Conservation (phyloP, 53 echinoderm and acorn worm species). For the Mesocentrotus franciscanus region DNA sequence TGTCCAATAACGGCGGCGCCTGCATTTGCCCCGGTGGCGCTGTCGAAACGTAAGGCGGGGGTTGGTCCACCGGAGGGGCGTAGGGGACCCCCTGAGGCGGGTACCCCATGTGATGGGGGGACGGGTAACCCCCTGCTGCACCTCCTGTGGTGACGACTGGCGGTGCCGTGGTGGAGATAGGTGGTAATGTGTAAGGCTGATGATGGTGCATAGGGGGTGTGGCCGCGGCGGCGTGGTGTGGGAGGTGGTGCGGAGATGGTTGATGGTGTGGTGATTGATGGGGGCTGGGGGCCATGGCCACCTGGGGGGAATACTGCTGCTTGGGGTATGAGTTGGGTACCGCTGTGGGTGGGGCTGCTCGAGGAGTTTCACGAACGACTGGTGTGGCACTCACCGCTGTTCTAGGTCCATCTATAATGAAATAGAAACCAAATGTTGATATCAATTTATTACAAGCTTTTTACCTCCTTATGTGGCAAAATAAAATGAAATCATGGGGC, state of each 20-base stretch:
- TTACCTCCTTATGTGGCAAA: background rate
- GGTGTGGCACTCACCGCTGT: constrained; percentile 8
- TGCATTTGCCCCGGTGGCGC: constrained; percentile 32
- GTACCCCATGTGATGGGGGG: constrained; percentile 44
- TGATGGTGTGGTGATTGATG: constrained; percentile 12
- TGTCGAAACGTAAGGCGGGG: constrained; percentile 47
- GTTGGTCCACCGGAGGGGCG: constrained; percentile 41
- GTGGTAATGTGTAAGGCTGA: constrained; percentile 44
- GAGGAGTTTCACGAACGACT: constrained; percentile 13
- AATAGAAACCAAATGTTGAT: background rate
- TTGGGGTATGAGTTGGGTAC: constrained; percentile 42
- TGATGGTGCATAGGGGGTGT: constrained; percentile 47
- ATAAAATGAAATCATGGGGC: background rate
- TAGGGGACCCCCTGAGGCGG: background rate
- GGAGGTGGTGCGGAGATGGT: background rate
- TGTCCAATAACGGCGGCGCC: constrained; percentile 61
- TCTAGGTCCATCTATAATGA: constrained; percentile 41
- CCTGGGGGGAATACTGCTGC: constrained; percentile 11
- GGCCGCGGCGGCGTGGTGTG: background rate
- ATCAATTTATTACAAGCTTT: background rate
- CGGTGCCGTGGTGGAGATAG: background rate
- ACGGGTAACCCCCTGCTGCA: constrained; percentile 2
- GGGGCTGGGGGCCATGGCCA: background rate
- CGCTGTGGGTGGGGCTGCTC: background rate
- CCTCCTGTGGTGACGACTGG: background rate